Conservation (phyloP, 1,140 invertebrate genomes). For the Telenomus remus region DNA sequence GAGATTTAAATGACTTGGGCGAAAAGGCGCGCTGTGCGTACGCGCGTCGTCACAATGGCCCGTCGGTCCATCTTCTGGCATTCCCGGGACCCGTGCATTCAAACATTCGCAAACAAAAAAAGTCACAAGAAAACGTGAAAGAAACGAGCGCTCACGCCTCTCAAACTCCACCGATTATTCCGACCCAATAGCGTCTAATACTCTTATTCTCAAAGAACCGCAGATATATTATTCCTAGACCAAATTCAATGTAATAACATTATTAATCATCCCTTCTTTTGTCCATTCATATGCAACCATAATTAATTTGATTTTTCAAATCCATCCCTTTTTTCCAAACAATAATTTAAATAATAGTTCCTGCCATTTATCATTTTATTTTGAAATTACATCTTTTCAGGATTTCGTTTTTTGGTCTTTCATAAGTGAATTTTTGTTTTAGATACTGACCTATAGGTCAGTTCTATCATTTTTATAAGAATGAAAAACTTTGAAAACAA, state of each 20-base stretch:
- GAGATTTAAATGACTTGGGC: slow-evolving; percentile 74
- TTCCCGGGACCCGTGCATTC: slow-evolving; percentile 59
- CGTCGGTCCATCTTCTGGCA: slow-evolving; percentile 52
- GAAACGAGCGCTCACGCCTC: slow-evolving; percentile 65
- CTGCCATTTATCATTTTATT: slow-evolving; percentile 1
- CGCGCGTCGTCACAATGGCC: slow-evolving; percentile 59
- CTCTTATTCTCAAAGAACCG: slow-evolving; percentile 9
- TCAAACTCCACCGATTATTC: slow-evolving; percentile 28
- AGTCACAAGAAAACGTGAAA: slow-evolving; percentile 32
- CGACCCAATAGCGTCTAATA: slow-evolving; percentile 32
- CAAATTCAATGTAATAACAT: slow-evolving; percentile 53
- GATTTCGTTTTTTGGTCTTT: too few species aligned
- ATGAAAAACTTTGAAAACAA: too few species aligned
- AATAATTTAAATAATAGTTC: background rate
- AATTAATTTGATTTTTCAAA: background rate
- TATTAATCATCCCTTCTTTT: slow-evolving; percentile 40
- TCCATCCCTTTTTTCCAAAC: slow-evolving; percentile 3
- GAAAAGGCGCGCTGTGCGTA: slow-evolving; percentile 58
- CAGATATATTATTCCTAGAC: slow-evolving; percentile 36
- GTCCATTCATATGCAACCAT: too few species aligned
- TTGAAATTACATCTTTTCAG: too few species aligned
- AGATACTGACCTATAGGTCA: too few species aligned
- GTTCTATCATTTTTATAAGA: too few species aligned
- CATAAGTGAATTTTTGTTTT: too few species aligned
- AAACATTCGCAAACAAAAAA: slow-evolving; percentile 64